Evolutionary conservation across 2,797 vertebrate species (phyloP).

Genomic region (Thaleichthys pacificus): DNA sequence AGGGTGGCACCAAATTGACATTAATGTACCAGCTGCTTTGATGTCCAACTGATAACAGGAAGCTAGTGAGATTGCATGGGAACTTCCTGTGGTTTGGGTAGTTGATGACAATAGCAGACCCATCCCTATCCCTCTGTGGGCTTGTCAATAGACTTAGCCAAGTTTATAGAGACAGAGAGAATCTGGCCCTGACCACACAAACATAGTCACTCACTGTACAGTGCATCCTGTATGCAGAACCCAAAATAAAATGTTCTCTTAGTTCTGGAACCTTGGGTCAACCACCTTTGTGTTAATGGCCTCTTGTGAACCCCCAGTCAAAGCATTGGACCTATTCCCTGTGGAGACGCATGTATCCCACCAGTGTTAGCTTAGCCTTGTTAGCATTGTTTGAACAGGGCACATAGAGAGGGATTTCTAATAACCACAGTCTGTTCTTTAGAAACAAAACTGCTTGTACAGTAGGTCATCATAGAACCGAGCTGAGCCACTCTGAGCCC

Average conservation of each 20-base stretch:
- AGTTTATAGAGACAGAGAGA: not conserved
- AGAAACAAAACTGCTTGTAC: not conserved
- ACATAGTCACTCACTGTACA: not conserved
- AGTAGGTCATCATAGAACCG: not conserved
- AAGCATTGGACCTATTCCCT: not conserved
- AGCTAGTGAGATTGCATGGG: not conserved
- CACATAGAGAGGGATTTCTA: slow-evolving; percentile 2
- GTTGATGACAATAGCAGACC: slow-evolving; percentile 7
- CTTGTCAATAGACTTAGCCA: not conserved
- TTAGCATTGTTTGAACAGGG: slow-evolving; percentile 7
- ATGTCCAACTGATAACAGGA: not conserved
- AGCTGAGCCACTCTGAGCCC: no score
- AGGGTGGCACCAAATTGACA: not conserved
- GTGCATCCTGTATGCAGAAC: not conserved
- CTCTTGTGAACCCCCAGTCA: not conserved
- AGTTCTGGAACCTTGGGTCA: not conserved
- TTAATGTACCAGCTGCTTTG: not conserved
- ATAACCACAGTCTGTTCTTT: slow-evolving; percentile 3
- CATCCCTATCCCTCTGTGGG: not conserved
- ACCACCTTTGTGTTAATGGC: not conserved
- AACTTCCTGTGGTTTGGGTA: not conserved
- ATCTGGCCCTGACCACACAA: not conserved
- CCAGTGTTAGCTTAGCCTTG: not conserved
- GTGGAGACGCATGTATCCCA: not conserved
- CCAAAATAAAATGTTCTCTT: not conserved